Conservation (phyloP, 92 coral and sea anemone genomes). For the Virgularia gustaviana region DNA sequence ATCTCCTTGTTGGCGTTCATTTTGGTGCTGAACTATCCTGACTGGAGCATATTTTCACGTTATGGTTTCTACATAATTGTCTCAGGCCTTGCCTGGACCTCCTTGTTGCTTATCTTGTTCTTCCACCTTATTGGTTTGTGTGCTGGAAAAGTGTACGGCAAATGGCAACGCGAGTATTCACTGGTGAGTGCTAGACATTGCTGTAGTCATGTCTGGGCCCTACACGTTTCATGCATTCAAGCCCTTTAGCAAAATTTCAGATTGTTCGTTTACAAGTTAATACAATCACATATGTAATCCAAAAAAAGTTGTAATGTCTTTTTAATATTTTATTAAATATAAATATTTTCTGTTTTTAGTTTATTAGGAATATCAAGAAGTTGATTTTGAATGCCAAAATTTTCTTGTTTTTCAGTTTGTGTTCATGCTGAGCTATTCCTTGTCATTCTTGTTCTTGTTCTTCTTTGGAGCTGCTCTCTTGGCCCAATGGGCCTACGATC, state of each 20-base stretch:
- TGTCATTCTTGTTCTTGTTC: constrained; percentile 94
- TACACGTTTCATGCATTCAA: no score
- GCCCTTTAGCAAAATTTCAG: no score
- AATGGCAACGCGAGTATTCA: constrained; percentile 95
- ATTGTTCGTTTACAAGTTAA: no score
- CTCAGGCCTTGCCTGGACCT: constrained; percentile 78
- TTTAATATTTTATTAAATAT: no score
- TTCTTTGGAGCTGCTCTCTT: constrained; percentile 88
- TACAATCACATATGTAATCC: no score
- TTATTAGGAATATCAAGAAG: no score
- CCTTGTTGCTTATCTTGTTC: constrained; percentile 66
- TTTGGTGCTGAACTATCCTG: constrained; percentile 69
- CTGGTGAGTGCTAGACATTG: constrained; percentile 49
- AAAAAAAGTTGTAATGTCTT: no score
- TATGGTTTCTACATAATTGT: constrained; percentile 98
- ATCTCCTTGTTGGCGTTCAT: constrained; percentile 78
- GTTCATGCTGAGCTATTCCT: constrained; percentile 88
- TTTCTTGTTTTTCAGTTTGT: constrained; percentile 73
- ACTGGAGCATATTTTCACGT: constrained; percentile 76
- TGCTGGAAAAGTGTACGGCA: constrained; percentile 73
- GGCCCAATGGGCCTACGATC: constrained; percentile 82
- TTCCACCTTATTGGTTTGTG: constrained; percentile 82
- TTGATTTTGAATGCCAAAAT: no score
- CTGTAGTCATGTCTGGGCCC: no score
- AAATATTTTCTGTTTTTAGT: no score